Conservation (phyloP, 2,888 invertebrate genomes). For the Coelogynopora nodosa region DNA sequence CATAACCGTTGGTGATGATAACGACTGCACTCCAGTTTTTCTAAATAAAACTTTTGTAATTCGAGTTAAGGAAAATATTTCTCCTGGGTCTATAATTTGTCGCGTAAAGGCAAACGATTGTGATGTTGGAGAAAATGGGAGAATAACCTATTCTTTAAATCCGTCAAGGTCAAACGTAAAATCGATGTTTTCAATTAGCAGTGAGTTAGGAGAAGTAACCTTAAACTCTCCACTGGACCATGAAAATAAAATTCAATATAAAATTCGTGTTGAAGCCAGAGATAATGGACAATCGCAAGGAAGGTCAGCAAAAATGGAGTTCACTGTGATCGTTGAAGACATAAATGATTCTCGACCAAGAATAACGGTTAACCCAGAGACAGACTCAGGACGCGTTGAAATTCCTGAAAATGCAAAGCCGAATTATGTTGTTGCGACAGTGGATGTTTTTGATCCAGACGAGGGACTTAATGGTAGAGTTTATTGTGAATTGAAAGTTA, state of each 20-base stretch:
- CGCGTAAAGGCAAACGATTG: neutral
- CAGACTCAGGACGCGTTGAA: conserved; percentile 8
- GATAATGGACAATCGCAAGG: conserved; percentile 7
- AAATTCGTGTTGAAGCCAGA: neutral
- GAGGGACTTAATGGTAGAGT: neutral
- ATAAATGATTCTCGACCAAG: neutral
- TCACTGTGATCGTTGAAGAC: neutral
- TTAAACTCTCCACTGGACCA: conserved; percentile 4
- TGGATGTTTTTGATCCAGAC: neutral
- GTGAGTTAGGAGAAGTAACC: neutral
- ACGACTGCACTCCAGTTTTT: conserved; percentile 17
- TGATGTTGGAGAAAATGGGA: conserved; percentile 18
- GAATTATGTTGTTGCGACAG: neutral
- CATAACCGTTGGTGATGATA: conserved; percentile 8
- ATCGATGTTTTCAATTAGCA: neutral
- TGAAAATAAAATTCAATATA: neutral
- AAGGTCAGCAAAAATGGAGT: neutral
- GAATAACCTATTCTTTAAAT: neutral
- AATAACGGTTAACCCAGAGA: neutral
- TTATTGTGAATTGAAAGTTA: conserved; percentile 10
- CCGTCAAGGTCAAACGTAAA: neutral
- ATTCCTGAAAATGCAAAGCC: conserved; percentile 21
- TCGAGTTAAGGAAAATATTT: neutral
- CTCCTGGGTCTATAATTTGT: neutral
- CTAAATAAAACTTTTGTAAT: neutral